phyloP scores from a whole-genome alignment of 2,113 vertebrate genomes.

The Macaca mulatta region DNA sequence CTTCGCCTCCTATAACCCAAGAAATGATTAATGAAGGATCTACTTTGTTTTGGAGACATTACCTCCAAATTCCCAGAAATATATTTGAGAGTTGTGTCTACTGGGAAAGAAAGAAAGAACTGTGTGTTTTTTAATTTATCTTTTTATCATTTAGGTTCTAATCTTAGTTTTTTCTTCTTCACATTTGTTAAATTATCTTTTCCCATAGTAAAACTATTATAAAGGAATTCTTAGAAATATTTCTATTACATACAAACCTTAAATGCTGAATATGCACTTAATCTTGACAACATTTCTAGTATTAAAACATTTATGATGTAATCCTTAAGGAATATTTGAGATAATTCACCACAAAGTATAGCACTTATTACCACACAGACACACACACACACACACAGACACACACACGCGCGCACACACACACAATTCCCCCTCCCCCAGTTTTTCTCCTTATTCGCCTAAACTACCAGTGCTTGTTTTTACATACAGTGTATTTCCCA shows the following conservation, averaged over 20 bases:
- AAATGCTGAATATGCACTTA: conserved; percentile 47
- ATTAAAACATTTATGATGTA: conserved; percentile 82
- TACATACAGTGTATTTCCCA: conserved; percentile 88
- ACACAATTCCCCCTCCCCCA: neutral
- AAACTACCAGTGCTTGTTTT: conserved; percentile 88
- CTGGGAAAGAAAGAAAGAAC: neutral
- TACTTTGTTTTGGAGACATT: conserved; percentile 35
- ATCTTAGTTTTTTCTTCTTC: conserved; percentile 6
- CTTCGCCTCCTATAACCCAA: neutral
- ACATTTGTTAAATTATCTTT: conserved; percentile 43
- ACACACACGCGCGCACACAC: neutral
- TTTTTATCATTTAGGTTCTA: conserved; percentile 47
- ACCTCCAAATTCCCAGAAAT: conserved; percentile 15
- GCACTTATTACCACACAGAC: conserved; percentile 74
- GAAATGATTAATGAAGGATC: neutral
- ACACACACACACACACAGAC: neutral
- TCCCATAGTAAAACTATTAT: neutral
- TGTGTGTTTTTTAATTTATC: conserved; percentile 20
- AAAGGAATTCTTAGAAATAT: conserved; percentile 54
- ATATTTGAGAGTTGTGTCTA: neutral
- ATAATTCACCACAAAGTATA: conserved; percentile 82
- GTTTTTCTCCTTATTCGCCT: conserved; percentile 79
- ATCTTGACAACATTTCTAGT: conserved; percentile 75
- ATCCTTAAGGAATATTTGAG: conserved; percentile 83
- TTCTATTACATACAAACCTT: conserved; percentile 63